Percentiles rank a stretch among this genome's conserved stretches.
These are phyloP conservation scores for Synergus japonicus DNA, from an alignment of 2,888 invertebrate genomes.

Conservation along the genomic window DNA sequence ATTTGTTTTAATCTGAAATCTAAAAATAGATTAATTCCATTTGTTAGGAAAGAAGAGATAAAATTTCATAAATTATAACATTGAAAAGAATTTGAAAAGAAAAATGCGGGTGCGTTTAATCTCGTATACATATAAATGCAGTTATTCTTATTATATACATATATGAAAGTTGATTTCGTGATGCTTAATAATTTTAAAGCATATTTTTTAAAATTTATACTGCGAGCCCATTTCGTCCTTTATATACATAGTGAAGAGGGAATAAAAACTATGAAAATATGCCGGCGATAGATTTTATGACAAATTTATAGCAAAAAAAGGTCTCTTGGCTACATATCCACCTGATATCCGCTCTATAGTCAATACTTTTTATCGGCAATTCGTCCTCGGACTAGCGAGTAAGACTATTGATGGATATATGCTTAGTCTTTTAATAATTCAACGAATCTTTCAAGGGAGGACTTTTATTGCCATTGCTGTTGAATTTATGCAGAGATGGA, in stretches of 20 bases:
- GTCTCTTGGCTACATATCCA: slow-evolving; percentile 12
- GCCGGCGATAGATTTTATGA: not conserved
- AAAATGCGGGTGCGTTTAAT: no score
- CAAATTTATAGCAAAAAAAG: slow-evolving; percentile 3
- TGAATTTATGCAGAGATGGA: slow-evolving; percentile 32
- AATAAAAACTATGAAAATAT: not conserved
- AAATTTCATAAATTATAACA: no score
- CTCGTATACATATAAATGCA: no score
- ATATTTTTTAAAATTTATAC: not conserved
- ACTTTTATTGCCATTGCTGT: slow-evolving; percentile 30
- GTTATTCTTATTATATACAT: no score
- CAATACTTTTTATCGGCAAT: slow-evolving; percentile 13
- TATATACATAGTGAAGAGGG: not conserved
- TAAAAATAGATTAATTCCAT: no score
- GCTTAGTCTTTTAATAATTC: slow-evolving; percentile 38
- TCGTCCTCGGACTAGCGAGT: slow-evolving; percentile 15
- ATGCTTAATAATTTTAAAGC: not conserved
- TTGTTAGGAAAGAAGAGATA: no score
- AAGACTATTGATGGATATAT: slow-evolving; percentile 26
- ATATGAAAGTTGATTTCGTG: not conserved
- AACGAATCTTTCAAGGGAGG: slow-evolving; percentile 36
- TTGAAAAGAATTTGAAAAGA: no score
- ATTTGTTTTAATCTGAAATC: no score
- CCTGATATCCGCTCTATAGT: not conserved
- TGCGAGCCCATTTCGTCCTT: not conserved